Evolutionary conservation across 1,140 invertebrate genomes (phyloP), one percentile per base, ranked within the genome.

Genomic region (Drosophila carrolli): DNA sequence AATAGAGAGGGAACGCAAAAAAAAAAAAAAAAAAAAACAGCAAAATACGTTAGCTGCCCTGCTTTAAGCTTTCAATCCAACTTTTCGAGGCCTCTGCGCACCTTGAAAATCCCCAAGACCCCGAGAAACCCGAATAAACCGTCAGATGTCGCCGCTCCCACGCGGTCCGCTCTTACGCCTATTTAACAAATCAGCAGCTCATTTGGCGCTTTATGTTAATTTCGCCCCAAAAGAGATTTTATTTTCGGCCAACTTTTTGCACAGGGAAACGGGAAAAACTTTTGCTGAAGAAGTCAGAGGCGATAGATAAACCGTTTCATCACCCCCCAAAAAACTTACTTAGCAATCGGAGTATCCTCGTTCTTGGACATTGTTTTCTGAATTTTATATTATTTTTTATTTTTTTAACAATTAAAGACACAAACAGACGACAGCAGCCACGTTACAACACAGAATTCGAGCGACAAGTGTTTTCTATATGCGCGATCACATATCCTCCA

Each of bases 171-270:
- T 82, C 81, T 85, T 53, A 86, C 81, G 82, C 75, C 66, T 86
- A 88, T 86, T 86, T 88, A 82, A 83, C 79, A 85, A 85, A 85
- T 85, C 83, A 75, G 83, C 83, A 85, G 82, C 78, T 88, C 78
- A 85, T 85, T 85, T 85, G 82, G 63, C 58, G 68, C 53, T 78
- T 86, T 86, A 86, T 86, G 82, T 65, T 86, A 86, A 86, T 86
- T 88, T 79, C 11, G 27, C 50, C 71, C 71, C 41, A 58, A 71
- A 71, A 71, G 66, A 72, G 75, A 83, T 75, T 86, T 86, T 67
- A 51, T 75, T 57, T 65, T 75, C 37, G 40, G 37, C 40, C 29
- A 75, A 75, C 72, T 75, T 70, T 71, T 65, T 63, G 32, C 44
- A n/a, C 27, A 13, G 9, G 19, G 23, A 13, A 63, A 32, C 8